These are phyloP conservation scores for Genyomyrus donnyi DNA, from an alignment of 2,113 vertebrate genomes.

Conservation along the genomic window DNA sequence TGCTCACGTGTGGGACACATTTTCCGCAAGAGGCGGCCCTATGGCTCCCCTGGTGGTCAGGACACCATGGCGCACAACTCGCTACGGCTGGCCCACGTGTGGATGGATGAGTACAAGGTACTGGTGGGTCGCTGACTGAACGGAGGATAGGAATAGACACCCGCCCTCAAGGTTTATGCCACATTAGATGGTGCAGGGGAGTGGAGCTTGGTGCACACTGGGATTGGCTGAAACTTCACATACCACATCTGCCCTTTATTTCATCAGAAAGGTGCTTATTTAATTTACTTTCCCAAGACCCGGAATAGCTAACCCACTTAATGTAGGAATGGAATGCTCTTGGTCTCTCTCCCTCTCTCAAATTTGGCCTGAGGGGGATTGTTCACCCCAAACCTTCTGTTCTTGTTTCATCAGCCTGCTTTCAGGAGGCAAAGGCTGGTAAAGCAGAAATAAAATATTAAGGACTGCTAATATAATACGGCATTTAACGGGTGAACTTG, in stretches of 20 bases:
- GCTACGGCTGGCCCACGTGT: constrained; percentile 82
- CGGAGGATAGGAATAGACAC: background rate
- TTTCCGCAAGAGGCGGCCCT: constrained; percentile 90
- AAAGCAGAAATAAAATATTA: background rate
- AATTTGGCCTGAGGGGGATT: background rate
- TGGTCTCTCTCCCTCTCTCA: background rate
- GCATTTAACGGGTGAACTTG: background rate
- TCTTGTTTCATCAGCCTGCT: background rate
- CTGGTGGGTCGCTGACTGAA: background rate
- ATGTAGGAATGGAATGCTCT: background rate
- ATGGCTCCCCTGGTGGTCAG: constrained; percentile 85
- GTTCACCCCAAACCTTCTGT: background rate
- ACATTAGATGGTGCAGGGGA: background rate
- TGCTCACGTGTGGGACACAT: constrained; percentile 95
- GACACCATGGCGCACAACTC: constrained; percentile 98
- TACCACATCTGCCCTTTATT: background rate
- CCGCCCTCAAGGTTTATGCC: background rate
- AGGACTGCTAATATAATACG: background rate
- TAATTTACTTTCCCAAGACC: background rate
- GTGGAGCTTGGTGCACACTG: background rate
- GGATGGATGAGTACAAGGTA: constrained; percentile 97
- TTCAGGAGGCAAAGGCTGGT: background rate
- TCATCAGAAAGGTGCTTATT: background rate
- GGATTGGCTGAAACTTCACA: background rate
- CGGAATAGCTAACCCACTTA: background rate